phyloP scores from a whole-genome alignment of 2,888 invertebrate species.

The Sabellastarte sp. region DNA sequence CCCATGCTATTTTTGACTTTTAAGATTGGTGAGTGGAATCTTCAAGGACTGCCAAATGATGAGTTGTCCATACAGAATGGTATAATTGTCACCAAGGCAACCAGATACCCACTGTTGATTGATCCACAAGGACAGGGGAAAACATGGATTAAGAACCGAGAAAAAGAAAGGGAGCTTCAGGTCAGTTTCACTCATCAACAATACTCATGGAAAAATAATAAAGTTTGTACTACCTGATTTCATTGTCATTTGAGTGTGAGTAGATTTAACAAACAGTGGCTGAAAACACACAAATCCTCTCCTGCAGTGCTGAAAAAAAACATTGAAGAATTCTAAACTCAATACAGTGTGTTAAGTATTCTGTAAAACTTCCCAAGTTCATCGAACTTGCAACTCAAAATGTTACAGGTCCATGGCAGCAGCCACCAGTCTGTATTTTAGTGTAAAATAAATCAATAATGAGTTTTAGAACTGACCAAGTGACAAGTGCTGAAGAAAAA shows the following conservation, averaged over 20 bases:
- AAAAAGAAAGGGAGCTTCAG: conserved; percentile 41
- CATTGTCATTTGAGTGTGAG: background rate
- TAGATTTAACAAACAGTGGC: background rate
- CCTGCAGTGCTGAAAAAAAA: background rate
- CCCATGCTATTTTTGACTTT: too few species aligned
- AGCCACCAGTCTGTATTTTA: too few species aligned
- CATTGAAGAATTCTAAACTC: background rate
- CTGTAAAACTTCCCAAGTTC: too few species aligned
- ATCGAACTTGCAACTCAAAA: too few species aligned
- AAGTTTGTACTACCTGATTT: background rate
- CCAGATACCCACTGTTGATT: conserved; percentile 56
- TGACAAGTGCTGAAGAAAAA: too few species aligned
- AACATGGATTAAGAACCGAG: conserved; percentile 54
- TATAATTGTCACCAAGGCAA: conserved; percentile 56
- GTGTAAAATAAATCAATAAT: too few species aligned
- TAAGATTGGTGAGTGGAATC: conserved; percentile 71
- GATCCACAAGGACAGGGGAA: conserved; percentile 60
- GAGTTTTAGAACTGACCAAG: too few species aligned
- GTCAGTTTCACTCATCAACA: too few species aligned
- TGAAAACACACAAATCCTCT: background rate
- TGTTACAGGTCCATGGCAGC: too few species aligned
- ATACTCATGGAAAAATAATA: too few species aligned
- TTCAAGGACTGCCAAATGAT: conserved; percentile 58
- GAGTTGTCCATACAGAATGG: conserved; percentile 59
- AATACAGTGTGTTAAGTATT: too few species aligned